A percentile compares a stretch with the other conserved stretches of the same genome.
Conservation (phyloP, 2,888 invertebrate species). For the Agrochola lychnidis region DNA sequence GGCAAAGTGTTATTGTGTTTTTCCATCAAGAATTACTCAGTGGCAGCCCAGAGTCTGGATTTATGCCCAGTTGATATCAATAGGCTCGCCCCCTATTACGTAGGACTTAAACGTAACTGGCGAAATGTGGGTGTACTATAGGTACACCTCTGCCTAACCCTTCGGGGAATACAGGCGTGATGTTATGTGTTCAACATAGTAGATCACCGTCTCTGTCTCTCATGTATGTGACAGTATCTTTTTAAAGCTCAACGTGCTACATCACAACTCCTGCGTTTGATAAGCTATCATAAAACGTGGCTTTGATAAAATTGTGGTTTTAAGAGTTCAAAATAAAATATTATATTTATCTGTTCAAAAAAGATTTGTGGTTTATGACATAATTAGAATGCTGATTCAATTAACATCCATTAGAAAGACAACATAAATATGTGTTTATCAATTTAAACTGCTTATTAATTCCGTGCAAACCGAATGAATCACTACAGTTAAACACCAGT, state of each 20-base stretch:
- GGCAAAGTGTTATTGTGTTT: no score
- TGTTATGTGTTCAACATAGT: background rate
- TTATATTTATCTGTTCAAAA: background rate
- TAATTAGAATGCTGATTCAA: conserved; percentile 10
- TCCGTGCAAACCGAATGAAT: conserved; percentile 37
- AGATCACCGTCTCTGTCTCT: background rate
- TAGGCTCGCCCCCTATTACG: no score
- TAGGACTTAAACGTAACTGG: no score
- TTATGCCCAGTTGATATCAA: no score
- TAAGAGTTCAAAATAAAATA: no score
- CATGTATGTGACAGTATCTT: background rate
- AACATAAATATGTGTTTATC: conserved; percentile 13
- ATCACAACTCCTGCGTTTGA: background rate
- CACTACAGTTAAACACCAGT: conserved; percentile 19
- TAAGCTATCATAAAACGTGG: background rate
- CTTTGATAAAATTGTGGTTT: background rate
- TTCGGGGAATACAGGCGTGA: background rate
- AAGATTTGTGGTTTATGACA: background rate
- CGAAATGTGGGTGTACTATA: no score
- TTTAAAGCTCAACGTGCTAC: background rate
- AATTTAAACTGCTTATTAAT: conserved; percentile 14
- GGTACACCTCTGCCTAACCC: no score
- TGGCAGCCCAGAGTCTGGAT: no score
- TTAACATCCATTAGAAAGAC: background rate
- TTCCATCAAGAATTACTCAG: background rate